Evolutionary conservation across 2,113 vertebrate species (phyloP).

Genomic region (Pomatorhinus ruficollis): DNA sequence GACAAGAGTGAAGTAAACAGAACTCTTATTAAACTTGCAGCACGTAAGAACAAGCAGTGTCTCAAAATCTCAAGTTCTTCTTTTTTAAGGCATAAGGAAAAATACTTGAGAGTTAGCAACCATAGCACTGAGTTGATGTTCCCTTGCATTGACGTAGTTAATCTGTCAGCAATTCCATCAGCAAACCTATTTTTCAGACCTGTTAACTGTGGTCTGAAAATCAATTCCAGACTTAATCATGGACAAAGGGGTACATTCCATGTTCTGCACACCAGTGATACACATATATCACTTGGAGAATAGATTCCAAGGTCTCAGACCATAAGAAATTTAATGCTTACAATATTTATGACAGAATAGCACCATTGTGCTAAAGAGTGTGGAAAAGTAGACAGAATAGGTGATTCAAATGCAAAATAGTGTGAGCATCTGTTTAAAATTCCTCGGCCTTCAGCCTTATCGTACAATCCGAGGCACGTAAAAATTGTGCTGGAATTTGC

Average conservation of each 20-base stretch:
- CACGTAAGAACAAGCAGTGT: background rate
- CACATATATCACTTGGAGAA: background rate
- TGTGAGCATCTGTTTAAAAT: background rate
- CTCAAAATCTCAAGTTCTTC: conserved; percentile 14
- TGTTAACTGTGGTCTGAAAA: conserved; percentile 47
- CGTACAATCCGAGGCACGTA: background rate
- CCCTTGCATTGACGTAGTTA: background rate
- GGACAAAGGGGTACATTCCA: conserved; percentile 1
- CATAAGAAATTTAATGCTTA: conserved; percentile 8
- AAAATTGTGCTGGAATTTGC: conserved; percentile 37
- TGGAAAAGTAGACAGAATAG: conserved; percentile 1
- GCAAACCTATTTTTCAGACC: conserved; percentile 20
- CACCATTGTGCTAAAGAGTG: background rate
- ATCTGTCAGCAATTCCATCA: conserved; percentile 41
- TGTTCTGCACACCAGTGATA: background rate
- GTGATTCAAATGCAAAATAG: conserved; percentile 24
- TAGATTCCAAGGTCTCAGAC: conserved; percentile 10
- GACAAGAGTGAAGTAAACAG: conserved; percentile 4
- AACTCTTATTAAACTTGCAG: background rate
- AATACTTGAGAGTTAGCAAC: conserved; percentile 9
- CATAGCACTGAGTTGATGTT: background rate
- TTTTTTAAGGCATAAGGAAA: conserved; percentile 1
- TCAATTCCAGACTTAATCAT: conserved; percentile 22
- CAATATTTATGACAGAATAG: conserved; percentile 22
- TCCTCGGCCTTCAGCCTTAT: conserved; percentile 2